Conservation (phyloP, 2,888 invertebrate species). For the Ariolimax columbianus region DNA sequence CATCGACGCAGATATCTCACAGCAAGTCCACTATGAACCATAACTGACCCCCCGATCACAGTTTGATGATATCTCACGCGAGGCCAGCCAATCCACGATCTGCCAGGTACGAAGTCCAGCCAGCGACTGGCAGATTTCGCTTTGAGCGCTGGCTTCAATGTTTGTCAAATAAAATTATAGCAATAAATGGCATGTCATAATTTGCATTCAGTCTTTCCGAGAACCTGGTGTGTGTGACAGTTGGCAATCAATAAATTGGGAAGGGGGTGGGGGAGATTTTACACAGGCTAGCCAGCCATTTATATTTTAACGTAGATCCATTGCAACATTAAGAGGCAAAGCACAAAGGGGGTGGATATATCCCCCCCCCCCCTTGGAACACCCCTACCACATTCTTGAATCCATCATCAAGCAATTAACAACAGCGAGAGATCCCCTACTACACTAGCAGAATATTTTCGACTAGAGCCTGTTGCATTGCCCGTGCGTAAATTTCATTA, state of each 20-base stretch:
- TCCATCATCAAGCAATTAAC: slow-evolving; percentile 1
- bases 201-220: slow-evolving; percentile 55
- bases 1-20: neutral
- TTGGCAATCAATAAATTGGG: slow-evolving; percentile 54
- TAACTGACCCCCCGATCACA: slow-evolving; percentile 18
- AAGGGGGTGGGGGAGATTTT: neutral
- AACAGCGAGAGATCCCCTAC: slow-evolving; percentile 38
- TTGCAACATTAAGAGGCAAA: slow-evolving; percentile 1
- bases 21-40: neutral
- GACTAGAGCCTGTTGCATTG: slow-evolving; percentile 51
- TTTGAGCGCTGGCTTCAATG: slow-evolving; percentile 44
- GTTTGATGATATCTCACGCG: slow-evolving; percentile 21
- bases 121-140: slow-evolving; percentile 40
- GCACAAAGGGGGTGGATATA: slow-evolving; percentile 17
- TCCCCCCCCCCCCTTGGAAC: neutral
- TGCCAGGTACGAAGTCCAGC: slow-evolving; percentile 29
- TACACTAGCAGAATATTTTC: slow-evolving; percentile 1
- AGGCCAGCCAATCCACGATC: slow-evolving; percentile 28
- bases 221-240: slow-evolving; percentile 52
- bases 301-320: slow-evolving; percentile 24
- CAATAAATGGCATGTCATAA: slow-evolving; percentile 61
- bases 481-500: slow-evolving; percentile 55
- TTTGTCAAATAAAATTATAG: slow-evolving; percentile 58
- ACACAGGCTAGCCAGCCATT: neutral
- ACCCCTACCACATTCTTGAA: slow-evolving; percentile 35